Evolutionary conservation across 2,888 invertebrate species (phyloP).

Genomic region (Acleris holmiana): DNA sequence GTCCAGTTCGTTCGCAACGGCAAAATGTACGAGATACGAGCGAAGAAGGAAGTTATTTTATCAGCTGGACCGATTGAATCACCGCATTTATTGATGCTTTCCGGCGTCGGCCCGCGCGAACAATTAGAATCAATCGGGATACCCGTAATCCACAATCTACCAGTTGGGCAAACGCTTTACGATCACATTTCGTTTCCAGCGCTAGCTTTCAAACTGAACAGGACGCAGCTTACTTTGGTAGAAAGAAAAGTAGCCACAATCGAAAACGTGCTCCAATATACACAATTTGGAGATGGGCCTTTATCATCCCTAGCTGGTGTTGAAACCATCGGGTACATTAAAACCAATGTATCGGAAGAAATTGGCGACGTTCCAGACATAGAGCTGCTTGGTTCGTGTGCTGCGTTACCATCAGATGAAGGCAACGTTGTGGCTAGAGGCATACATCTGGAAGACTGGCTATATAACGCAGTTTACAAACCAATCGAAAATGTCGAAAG

Average conservation of each 20-base stretch:
- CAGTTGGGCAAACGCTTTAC: slow-evolving; percentile 87
- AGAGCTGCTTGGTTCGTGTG: slow-evolving; percentile 85
- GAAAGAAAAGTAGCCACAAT: slow-evolving; percentile 59
- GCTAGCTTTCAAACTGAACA: slow-evolving; percentile 80
- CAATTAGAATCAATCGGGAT: slow-evolving; percentile 85
- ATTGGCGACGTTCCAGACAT: slow-evolving; percentile 85
- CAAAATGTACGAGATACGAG: slow-evolving; percentile 72
- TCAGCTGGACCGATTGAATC: slow-evolving; percentile 92
- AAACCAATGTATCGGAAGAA: slow-evolving; percentile 83
- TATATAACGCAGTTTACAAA: slow-evolving; percentile 70
- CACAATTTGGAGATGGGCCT: slow-evolving; percentile 78
- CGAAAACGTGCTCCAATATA: slow-evolving; percentile 62
- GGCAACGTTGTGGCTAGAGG: slow-evolving; percentile 74
- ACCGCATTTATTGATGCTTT: slow-evolving; percentile 89
- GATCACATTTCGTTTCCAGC: slow-evolving; percentile 87
- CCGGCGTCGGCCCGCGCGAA: slow-evolving; percentile 86
- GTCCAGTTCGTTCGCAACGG: slow-evolving; percentile 67
- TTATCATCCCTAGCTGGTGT: slow-evolving; percentile 82
- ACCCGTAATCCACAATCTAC: slow-evolving; percentile 84
- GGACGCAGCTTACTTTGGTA: slow-evolving; percentile 63
- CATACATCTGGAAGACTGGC: slow-evolving; percentile 65
- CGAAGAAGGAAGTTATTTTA: slow-evolving; percentile 83
- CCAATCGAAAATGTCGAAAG: slow-evolving; percentile 71
- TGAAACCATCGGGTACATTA: slow-evolving; percentile 84
- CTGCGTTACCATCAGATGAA: slow-evolving; percentile 83